Conservation (phyloP, 1,140 invertebrate genomes). For the Papilio helenus region DNA sequence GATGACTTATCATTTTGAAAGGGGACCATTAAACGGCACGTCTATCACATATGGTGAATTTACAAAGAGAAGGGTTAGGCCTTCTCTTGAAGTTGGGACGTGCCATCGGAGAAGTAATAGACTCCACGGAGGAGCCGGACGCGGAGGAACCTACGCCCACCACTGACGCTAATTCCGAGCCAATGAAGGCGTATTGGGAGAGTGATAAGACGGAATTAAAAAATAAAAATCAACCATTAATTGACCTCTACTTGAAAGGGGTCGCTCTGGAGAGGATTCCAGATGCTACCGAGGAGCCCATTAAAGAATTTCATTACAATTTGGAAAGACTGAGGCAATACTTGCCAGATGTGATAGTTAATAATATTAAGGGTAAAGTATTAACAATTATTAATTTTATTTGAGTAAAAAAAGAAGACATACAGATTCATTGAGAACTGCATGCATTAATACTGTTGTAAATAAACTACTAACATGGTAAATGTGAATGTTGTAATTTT, state of each 20-base stretch:
- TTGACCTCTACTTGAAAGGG: constrained; percentile 69
- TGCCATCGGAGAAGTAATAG: constrained; percentile 55
- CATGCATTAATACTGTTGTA: constrained; percentile 22
- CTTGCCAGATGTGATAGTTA: constrained; percentile 66
- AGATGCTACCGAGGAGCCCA: constrained; percentile 65
- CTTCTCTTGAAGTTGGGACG: constrained; percentile 72
- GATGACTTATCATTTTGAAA: constrained; percentile 66
- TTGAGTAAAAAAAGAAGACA: constrained; percentile 66
- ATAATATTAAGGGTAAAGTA: constrained; percentile 74
- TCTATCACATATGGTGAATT: constrained; percentile 77
- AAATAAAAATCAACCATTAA: constrained; percentile 66
- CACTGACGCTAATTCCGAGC: constrained; percentile 57
- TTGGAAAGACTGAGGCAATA: constrained; percentile 63
- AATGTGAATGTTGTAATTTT: neutral
- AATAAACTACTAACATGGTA: constrained; percentile 11
- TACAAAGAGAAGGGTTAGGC: constrained; percentile 74
- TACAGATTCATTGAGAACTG: constrained; percentile 69
- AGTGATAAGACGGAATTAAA: constrained; percentile 64
- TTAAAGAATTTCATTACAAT: constrained; percentile 77
- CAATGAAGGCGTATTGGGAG: constrained; percentile 78
- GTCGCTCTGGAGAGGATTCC: constrained; percentile 71
- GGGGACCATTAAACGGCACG: constrained; percentile 59
- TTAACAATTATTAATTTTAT: constrained; percentile 57
- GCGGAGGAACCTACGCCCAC: constrained; percentile 42
- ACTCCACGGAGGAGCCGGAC: constrained; percentile 57